A percentile compares a stretch with the other conserved stretches of the same genome.
phyloP scores from a whole-genome alignment of 2,113 vertebrate genomes.

The Corapipo altera region DNA sequence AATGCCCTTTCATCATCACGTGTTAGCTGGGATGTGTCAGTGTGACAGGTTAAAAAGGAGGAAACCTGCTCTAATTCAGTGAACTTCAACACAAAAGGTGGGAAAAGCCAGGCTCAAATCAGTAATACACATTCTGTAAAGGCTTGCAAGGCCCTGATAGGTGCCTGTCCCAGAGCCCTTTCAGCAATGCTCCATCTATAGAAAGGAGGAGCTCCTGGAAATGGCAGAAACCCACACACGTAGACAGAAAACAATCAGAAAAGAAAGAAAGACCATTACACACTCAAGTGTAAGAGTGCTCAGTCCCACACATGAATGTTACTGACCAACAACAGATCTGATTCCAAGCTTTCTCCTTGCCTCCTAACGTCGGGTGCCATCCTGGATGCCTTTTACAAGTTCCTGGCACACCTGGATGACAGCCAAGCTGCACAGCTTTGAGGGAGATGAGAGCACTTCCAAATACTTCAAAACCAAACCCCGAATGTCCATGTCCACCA shows the following conservation, averaged over 20 bases:
- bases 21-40: neutral
- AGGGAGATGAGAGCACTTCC: neutral
- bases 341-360: neutral
- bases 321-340: neutral
- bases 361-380: rapidly evolving
- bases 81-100: neutral
- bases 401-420: neutral
- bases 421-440: neutral
- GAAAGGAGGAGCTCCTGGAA: neutral
- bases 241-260: neutral
- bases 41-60: neutral
- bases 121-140: neutral
- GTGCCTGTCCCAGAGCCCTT: neutral
- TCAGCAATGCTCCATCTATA: neutral
- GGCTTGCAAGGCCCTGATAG: neutral
- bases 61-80: neutral
- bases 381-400: neutral
- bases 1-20: neutral
- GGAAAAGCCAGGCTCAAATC: neutral
- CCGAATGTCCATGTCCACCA: neutral
- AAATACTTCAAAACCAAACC: neutral
- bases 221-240: neutral
- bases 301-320: rapidly evolving
- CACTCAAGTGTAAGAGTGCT: neutral
- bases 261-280: neutral